Conservation (phyloP, 2,797 vertebrate genomes). For the Halcyon badia region DNA sequence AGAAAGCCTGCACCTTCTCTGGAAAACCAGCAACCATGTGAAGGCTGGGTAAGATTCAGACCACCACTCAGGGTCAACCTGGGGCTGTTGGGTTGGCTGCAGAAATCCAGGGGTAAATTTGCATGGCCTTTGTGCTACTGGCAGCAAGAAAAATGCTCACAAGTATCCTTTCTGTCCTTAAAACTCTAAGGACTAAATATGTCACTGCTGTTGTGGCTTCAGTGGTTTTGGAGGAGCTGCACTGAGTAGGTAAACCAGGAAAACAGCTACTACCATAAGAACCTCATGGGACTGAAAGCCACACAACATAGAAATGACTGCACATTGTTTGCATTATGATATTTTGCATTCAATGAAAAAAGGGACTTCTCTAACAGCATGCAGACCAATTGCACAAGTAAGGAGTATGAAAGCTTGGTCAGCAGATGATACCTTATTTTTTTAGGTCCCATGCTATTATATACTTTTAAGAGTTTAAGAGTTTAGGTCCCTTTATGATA, state of each 20-base stretch:
- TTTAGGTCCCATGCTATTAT: not conserved
- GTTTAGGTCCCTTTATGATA: not conserved
- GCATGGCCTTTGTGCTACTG: not conserved
- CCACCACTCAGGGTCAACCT: not conserved
- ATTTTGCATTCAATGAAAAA: not conserved
- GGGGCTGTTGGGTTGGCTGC: accelerated
- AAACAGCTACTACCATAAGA: not conserved
- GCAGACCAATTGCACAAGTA: not conserved
- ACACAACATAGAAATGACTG: not conserved
- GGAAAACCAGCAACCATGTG: accelerated
- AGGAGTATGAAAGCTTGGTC: not conserved
- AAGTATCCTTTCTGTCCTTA: not conserved
- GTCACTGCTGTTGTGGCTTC: not conserved
- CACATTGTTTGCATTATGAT: not conserved
- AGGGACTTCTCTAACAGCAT: not conserved
- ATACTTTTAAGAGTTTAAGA: not conserved
- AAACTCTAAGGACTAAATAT: accelerated
- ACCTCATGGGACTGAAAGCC: not conserved
- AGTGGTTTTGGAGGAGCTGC: not conserved
- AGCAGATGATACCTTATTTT: not conserved
- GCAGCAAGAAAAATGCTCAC: not conserved
- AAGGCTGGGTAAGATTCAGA: not conserved
- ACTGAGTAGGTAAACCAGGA: not conserved
- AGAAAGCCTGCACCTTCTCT: not conserved
- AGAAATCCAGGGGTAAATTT: not conserved